A percentile compares a stretch with the other conserved stretches of the same genome.
Evolutionary conservation across 2,113 vertebrate genomes (phyloP).

Genomic region (Myotis davidii): DNA sequence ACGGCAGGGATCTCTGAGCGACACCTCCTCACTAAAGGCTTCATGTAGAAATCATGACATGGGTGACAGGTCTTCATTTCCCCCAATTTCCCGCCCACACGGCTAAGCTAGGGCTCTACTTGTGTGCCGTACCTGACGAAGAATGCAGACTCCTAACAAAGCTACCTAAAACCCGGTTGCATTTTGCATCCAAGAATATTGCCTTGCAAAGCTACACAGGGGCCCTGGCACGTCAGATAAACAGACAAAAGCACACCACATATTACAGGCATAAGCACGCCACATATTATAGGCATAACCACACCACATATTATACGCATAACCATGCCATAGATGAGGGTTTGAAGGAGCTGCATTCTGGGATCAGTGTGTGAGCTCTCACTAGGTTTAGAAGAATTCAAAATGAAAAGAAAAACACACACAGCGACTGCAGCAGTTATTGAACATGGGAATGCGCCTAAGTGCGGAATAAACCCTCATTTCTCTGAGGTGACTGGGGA

Average conservation of each 20-base stretch:
- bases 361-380: slow-evolving; percentile 2
- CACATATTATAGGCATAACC: neutral
- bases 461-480: slow-evolving; percentile 14
- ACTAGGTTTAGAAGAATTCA: slow-evolving; percentile 54
- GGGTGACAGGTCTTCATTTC: slow-evolving; percentile 69
- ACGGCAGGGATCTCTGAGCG: slow-evolving; percentile 54
- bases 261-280: no score
- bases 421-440: neutral
- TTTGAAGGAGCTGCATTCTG: slow-evolving; percentile 38
- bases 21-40: slow-evolving; percentile 59
- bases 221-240: neutral
- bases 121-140: neutral
- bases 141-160: slow-evolving; percentile 31
- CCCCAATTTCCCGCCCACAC: slow-evolving; percentile 72
- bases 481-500: neutral
- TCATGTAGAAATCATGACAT: slow-evolving; percentile 61
- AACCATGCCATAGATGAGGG: neutral
- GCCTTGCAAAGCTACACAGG: neutral
- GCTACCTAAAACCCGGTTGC: neutral
- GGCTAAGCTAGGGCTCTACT: slow-evolving; percentile 54
- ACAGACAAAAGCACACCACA: neutral
- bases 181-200: neutral
- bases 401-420: neutral
- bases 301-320: neutral
- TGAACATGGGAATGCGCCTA: slow-evolving; percentile 8